These are phyloP conservation scores for Hipposideros armiger DNA, from an alignment of 2,113 vertebrate genomes.

Conservation along the genomic window DNA sequence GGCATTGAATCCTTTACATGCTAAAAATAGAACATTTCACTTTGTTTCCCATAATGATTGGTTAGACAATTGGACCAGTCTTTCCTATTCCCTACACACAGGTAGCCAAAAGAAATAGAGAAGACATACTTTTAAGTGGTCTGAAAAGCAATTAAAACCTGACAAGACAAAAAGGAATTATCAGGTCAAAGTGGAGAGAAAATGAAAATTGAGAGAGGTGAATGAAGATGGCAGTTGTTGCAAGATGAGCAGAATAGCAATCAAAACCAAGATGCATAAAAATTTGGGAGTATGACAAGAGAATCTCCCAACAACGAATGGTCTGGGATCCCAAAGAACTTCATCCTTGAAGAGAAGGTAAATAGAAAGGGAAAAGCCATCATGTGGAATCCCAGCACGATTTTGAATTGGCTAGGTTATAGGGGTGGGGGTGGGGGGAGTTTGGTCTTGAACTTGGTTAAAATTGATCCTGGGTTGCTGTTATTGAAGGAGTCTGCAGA, in stretches of 20 bases:
- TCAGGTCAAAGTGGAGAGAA: not conserved
- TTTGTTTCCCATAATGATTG: not conserved
- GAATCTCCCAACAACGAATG: not conserved
- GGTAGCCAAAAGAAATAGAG: not conserved
- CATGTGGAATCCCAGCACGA: not conserved
- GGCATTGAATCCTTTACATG: not conserved
- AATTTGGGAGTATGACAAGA: not conserved
- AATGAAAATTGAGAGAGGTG: not conserved
- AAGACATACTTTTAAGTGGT: not conserved
- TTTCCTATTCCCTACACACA: not conserved
- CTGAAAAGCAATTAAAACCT: not conserved
- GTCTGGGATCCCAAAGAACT: not conserved
- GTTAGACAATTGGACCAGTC: not conserved
- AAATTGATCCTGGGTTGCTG: not conserved
- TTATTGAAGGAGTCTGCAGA: not conserved
- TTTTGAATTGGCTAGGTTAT: not conserved
- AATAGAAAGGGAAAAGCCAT: not conserved
- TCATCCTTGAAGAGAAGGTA: not conserved
- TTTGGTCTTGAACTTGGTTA: not conserved
- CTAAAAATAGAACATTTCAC: constrained; percentile 25
- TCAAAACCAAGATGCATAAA: not conserved
- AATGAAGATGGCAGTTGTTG: not conserved
- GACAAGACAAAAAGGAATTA: not conserved
- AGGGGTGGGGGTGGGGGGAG: not conserved
- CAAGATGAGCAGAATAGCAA: not conserved